These are phyloP conservation scores for Drosophila testacea DNA, from an alignment of 2,888 invertebrate species.

Conservation along the genomic window DNA sequence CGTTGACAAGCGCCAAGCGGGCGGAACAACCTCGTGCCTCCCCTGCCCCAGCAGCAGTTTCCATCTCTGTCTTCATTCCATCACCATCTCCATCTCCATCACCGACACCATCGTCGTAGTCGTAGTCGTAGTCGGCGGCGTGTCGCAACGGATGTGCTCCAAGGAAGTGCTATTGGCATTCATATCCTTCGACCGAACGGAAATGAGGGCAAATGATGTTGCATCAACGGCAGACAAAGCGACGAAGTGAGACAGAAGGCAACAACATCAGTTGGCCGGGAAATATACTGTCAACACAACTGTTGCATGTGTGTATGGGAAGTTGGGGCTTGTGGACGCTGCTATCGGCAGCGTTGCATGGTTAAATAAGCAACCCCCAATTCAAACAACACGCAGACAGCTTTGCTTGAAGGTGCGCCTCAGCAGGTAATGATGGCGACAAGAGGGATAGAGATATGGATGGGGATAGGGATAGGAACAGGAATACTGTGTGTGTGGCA, in stretches of 20 bases:
- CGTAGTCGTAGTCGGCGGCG: conserved; percentile 36
- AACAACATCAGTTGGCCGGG: background rate
- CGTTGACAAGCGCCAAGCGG: conserved; percentile 76
- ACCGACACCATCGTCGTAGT: background rate
- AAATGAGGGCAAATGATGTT: conserved; percentile 65
- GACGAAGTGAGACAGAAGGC: background rate
- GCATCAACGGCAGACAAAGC: conserved; percentile 40
- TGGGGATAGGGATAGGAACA: background rate
- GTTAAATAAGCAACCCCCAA: conserved; percentile 67
- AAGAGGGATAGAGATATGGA: background rate
- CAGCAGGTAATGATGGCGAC: background rate
- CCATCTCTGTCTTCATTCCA: background rate
- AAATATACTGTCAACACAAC: conserved; percentile 62
- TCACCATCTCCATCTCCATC: too few species aligned
- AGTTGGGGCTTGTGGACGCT: conserved; percentile 3
- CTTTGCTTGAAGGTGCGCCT: conserved; percentile 43
- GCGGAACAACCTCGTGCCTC: conserved; percentile 43
- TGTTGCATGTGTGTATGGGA: conserved; percentile 65
- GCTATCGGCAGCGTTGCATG: conserved; percentile 50
- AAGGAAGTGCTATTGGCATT: conserved; percentile 79
- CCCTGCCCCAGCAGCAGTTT: background rate
- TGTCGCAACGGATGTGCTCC: conserved; percentile 72
- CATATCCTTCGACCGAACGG: conserved; percentile 72
- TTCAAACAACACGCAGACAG: conserved; percentile 40
- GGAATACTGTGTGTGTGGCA: conserved; percentile 15